Evolutionary conservation across 2,113 vertebrate species (phyloP), one percentile per base, ranked within the genome.

Genomic region (Guaruba guarouba): DNA sequence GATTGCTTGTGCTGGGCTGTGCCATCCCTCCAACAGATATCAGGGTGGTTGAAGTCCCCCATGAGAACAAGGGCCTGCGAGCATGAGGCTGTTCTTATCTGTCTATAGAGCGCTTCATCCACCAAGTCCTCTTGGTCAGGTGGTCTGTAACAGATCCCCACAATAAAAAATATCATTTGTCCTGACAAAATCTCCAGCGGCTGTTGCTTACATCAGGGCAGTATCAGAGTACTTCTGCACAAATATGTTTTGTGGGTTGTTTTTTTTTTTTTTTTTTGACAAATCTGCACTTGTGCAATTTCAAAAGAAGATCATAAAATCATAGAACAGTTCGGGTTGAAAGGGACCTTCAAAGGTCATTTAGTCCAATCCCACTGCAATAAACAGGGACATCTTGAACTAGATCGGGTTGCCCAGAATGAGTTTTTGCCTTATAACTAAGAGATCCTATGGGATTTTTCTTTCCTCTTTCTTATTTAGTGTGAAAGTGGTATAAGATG

Each of bases 301-400:
- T 63, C 75, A 95, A 94, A 88, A 86, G 55, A 33, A 96, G 57
- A 59, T n/a, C 55, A n/a, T 57, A n/a, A 57, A 59, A n/a, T 59
- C 33, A 57, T 22, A 59, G 33, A n/a, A n/a, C 20, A 59, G 20
- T 59, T 59, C 6, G 33, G 55, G 20, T 59, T n/a, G 33, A n/a
- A 59, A 59, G 33, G 20, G 33, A 14, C 33, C 20, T 59, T 59
- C 55, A 59, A n/a, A 59, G 13, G 20, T 59, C 55, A 59, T 59
- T 13, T 59, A 59, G 55, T n/a, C 33, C 33, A n/a, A 59, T n/a
- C 55, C 20, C 13, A 22, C 13, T 59, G 55, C 55, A n/a, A n/a
- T n/a, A 14, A 59, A 33, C 55, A 59, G 19, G 12, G 55, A 59
- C 33, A n/a, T n/a, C 31, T 59, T 59, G 55, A 59, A n/a, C 12